Conservation (phyloP, 2,797 vertebrate genomes). For the Tinamus major region DNA sequence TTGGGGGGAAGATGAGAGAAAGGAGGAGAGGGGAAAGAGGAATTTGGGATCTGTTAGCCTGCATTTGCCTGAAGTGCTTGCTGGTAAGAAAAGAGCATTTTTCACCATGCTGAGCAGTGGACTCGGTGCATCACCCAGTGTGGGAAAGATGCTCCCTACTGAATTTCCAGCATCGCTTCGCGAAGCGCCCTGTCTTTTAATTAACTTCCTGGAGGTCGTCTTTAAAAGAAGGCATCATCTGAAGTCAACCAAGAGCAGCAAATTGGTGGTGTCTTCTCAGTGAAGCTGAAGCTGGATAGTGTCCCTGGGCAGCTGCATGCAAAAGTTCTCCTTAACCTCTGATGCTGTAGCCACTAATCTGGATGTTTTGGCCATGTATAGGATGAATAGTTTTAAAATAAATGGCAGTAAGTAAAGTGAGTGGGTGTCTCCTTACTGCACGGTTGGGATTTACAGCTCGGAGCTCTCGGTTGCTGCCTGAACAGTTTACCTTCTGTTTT, state of each 20-base stretch:
- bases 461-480: constrained; percentile 49
- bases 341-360: not conserved
- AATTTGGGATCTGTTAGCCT: not conserved
- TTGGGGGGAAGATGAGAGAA: not conserved
- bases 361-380: not conserved
- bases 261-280: not conserved
- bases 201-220: not conserved
- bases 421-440: constrained; percentile 28
- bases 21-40: no score
- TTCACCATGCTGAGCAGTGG: rapidly evolving
- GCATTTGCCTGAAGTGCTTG: not conserved
- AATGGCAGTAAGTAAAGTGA: constrained; percentile 48
- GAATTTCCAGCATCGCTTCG: not conserved
- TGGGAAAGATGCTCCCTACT: constrained; percentile 3
- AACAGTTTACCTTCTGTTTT: constrained; percentile 80
- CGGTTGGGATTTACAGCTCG: constrained; percentile 60
- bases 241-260: not conserved
- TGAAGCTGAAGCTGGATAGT: not conserved
- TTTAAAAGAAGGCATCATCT: not conserved
- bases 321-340: not conserved
- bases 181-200: not conserved
- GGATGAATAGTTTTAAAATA: not conserved
- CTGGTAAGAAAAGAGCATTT: not conserved
- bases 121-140: not conserved
- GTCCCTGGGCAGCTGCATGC: not conserved